phyloP scores from a whole-genome alignment of 2,888 invertebrate genomes.

The Pyrocoelia pectoralis region DNA sequence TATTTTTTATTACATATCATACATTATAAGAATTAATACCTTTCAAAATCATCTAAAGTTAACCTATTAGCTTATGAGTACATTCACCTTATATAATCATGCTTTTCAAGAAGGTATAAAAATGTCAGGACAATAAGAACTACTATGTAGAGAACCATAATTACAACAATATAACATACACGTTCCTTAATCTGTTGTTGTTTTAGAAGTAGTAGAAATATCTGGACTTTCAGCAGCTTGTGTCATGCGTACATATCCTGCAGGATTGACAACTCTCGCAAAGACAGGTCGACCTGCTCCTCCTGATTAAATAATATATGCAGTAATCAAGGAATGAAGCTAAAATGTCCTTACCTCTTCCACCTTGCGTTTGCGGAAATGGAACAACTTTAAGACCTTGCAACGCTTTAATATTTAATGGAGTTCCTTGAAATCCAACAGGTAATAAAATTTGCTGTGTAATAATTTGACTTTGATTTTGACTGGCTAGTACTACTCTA shows the following conservation, averaged over 20 bases:
- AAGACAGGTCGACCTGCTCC: conserved; percentile 59
- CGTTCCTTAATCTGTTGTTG: conserved; percentile 28
- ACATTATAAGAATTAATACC: conserved; percentile 8
- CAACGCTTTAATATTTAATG: conserved; percentile 68
- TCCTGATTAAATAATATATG: conserved; percentile 42
- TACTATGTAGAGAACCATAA: neutral
- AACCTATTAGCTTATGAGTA: conserved; percentile 8
- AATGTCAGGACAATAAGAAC: neutral
- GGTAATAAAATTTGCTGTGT: conserved; percentile 68
- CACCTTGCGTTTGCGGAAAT: conserved; percentile 60
- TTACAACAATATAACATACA: conserved; percentile 8
- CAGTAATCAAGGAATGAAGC: neutral
- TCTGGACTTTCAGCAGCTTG: conserved; percentile 25
- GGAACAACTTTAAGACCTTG: conserved; percentile 71
- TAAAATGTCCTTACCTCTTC: conserved; percentile 53
- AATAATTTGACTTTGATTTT: conserved; percentile 62
- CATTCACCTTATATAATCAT: neutral
- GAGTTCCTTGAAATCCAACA: conserved; percentile 67
- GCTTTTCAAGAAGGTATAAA: neutral
- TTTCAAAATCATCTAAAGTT: neutral
- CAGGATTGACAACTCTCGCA: conserved; percentile 61
- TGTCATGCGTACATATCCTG: conserved; percentile 41
- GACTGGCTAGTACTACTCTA: conserved; percentile 64
- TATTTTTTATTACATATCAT: conserved; percentile 6
- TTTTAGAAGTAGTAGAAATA: conserved; percentile 18